Base-by-base conservation (phyloP, 1,140 invertebrate species). In the Parasteatoda tepidariorum region DNA sequence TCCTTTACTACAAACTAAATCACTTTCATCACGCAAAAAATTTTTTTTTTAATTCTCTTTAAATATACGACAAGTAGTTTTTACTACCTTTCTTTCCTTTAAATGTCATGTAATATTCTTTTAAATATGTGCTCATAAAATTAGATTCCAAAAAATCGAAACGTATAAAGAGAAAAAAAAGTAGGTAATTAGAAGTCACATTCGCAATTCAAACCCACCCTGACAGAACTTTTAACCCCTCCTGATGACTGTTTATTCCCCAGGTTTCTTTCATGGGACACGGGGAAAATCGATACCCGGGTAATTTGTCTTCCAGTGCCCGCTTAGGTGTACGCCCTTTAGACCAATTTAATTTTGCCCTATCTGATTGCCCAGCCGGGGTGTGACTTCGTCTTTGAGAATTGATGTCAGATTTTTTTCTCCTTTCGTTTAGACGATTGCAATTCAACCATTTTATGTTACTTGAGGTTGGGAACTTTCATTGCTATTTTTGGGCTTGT, bases 311-410 rank as follows among this genome's bases (percentile, higher is more conserved):
- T 82, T 82, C 62, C 38, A 57, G 59, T 24, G 34, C 64, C 11
- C 61, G 64, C n/a, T 48, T 38, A 66, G 76, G 78, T 82, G 64
- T 41, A 82, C 78, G 78, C 78, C 78, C 78, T 82, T 82, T 82
- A 59, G 78, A 71, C 78, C 78, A 82, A 82, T 82, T 82, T 82
- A 82, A 82, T 82, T 82, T 82, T 82, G 78, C 78, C 78, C 78
- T 41, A 82, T 82, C 78, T 82, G 78, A 82, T 82, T 82, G 78
- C 78, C 55, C 67, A 41, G 41, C 24, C 41, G 28, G 78, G 78
- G 78, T 82, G 78, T 82, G 78, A 82, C 78, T 82, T 59, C 28
- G 33, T 28, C 48, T 57, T 61, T 54, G 34, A 57, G 64, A 30
- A 70, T 81, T 81, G 66, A 66, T 78, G 75, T 67, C 62, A 33